Base-by-base conservation (phyloP, 2,797 vertebrate species). In the Argyrosomus regius region DNA sequence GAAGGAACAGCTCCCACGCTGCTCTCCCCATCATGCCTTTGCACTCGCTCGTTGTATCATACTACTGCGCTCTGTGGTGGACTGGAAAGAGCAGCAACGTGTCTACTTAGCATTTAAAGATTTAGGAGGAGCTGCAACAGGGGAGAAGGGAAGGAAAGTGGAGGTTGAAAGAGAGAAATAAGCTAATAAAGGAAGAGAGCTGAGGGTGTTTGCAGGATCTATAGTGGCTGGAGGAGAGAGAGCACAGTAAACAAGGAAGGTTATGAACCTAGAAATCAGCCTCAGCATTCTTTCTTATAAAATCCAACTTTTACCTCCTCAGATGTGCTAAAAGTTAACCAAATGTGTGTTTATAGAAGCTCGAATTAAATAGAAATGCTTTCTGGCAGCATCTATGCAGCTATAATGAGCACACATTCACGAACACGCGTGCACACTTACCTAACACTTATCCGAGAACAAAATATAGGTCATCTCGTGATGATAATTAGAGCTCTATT, bases 401-500 rank as follows among this genome's bases (percentile, higher is more conserved):
- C 58, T 81, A 45, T 59, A 69, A 66, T n/a, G 58, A 75, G 69
- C 49, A 35, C 45, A 60, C 31, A 11, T 41, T 52, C 50, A 28
- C 2, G 1, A 56, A 58, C 58, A 22, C 17, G 11, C 8, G 22
- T 49, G 24, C 35, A 49, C 73, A 54, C 46, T 5, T 39, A 76
- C 46, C 61, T 39, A 28, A 72, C 69, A 39, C 63, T 82, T 63
- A 72, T 76, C 67, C 24, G 66, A 66, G 64, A 84, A 53, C 71
- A 72, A 87, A 87, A 92, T 91, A 84, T 89, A 87, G 86, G 83
- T 68, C 81, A 75, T 59, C 56, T 49, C 11, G 39, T 60, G 70
- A 65, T n/a, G 75, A 88, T 82, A 91, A 92, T 89, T 90, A 83
- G 83, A 87, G 70, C 82, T 75, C 73, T 58, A 84, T 78, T 65